These are phyloP conservation scores for Dicyrtomina minuta DNA, from an alignment of 2,888 invertebrate genomes.

Conservation along the genomic window DNA sequence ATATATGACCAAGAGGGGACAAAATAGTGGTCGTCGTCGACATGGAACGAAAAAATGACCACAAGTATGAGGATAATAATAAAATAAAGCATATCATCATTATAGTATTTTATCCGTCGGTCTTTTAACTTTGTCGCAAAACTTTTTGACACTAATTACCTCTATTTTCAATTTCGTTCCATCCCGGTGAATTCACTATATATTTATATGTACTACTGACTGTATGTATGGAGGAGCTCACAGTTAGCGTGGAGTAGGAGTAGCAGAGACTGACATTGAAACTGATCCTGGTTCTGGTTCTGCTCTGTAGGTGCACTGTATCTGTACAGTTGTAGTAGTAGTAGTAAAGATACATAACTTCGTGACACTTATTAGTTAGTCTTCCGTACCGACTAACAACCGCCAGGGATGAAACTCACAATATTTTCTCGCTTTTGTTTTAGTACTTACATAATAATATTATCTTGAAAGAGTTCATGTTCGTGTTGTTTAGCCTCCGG, in stretches of 20 bases:
- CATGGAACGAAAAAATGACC: constrained; percentile 9
- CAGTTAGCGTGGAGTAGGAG: background rate
- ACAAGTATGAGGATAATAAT: constrained; percentile 12
- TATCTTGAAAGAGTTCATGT: no score
- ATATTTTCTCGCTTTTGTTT: background rate
- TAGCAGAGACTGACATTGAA: no score
- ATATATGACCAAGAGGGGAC: background rate
- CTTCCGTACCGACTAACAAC: background rate
- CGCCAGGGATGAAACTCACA: background rate
- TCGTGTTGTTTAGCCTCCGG: no score
- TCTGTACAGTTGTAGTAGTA: no score
- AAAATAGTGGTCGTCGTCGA: background rate
- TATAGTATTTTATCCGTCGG: constrained; percentile 17
- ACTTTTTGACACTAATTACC: constrained; percentile 28
- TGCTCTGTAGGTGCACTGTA: no score
- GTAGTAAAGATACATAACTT: background rate
- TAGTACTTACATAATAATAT: no score
- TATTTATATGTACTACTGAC: background rate
- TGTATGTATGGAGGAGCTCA: background rate
- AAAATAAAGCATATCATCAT: constrained; percentile 26
- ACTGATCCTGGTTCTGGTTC: no score
- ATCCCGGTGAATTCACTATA: constrained; percentile 17
- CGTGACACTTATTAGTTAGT: constrained; percentile 3
- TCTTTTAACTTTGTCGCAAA: constrained; percentile 19
- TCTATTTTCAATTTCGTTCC: constrained; percentile 32